Conservation (phyloP, 2,113 vertebrate genomes). For the Spermophilus dauricus region DNA sequence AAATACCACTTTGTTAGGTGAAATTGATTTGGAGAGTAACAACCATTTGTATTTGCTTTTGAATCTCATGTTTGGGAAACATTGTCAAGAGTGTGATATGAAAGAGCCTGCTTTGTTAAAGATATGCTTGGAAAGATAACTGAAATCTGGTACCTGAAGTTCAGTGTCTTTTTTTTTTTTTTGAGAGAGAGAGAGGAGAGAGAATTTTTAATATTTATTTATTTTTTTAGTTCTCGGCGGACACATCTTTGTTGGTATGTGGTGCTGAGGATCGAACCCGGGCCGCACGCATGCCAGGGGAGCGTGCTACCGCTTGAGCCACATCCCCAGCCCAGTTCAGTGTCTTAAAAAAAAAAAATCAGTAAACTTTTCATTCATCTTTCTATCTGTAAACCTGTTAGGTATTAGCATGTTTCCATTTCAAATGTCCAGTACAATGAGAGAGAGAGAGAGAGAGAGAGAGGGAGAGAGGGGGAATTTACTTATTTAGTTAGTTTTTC, state of each 20-base stretch:
- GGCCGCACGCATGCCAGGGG: too few relatives aligned
- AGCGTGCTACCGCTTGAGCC: too few relatives aligned
- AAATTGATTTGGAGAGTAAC: constrained; percentile 7
- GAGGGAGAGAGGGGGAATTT: too few relatives aligned
- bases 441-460: too few relatives aligned
- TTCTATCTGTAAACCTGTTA: neutral
- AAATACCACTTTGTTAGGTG: neutral
- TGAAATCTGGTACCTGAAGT: constrained; percentile 46
- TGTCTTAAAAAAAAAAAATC: neutral
- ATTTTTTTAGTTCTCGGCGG: too few relatives aligned
- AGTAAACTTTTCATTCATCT: neutral
- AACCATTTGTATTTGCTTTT: neutral
- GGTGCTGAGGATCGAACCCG: too few relatives aligned
- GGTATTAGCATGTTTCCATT: neutral
- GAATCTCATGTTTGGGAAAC: constrained; percentile 10
- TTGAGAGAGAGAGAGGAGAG: too few relatives aligned
- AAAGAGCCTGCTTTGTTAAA: constrained; percentile 18
- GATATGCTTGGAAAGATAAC: constrained; percentile 43
- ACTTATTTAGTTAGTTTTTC: too few relatives aligned
- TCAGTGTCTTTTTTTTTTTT: too few relatives aligned
- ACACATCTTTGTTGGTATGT: too few relatives aligned
- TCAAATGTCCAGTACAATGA: neutral
- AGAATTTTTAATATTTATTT: too few relatives aligned
- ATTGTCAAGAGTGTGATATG: neutral
- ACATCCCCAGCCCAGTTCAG: too few relatives aligned